These are phyloP conservation scores for Carposina sasakii DNA, from an alignment of 1,140 invertebrate species.

Conservation along the genomic window DNA sequence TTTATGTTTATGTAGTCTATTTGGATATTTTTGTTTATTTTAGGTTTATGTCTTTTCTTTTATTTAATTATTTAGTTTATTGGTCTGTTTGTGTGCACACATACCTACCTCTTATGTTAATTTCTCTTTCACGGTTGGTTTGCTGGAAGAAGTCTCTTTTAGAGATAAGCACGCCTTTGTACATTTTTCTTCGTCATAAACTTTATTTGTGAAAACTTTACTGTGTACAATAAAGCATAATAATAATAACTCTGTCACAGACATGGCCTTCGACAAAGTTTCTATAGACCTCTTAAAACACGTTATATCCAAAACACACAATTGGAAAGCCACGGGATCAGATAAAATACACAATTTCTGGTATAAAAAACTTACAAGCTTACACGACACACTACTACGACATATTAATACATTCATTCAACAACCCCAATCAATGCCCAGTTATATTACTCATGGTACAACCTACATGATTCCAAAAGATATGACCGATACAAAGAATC, in stretches of 20 bases:
- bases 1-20: too few relatives aligned
- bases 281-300: slow-evolving; percentile 4
- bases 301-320: background rate
- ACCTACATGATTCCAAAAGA: slow-evolving; percentile 29
- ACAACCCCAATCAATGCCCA: slow-evolving; percentile 3
- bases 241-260: background rate
- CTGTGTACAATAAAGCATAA: too few relatives aligned
- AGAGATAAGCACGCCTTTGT: too few relatives aligned
- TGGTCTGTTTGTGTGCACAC: too few relatives aligned
- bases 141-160: too few relatives aligned
- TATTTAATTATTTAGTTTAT: too few relatives aligned
- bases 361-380: slow-evolving; percentile 20
- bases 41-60: too few relatives aligned
- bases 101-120: too few relatives aligned
- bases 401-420: slow-evolving; percentile 13
- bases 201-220: too few relatives aligned
- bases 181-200: too few relatives aligned
- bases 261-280: slow-evolving; percentile 6
- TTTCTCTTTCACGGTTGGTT: too few relatives aligned
- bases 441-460: slow-evolving; percentile 16
- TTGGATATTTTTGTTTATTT: too few relatives aligned
- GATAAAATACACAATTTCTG: slow-evolving; percentile 20
- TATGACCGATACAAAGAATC: background rate
- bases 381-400: slow-evolving; percentile 8
- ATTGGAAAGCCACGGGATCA: slow-evolving; percentile 13